Percentiles rank a stretch among this genome's conserved stretches.
These are phyloP conservation scores for Dendrolimus pini DNA, from an alignment of 2,888 invertebrate genomes.

Conservation along the genomic window DNA sequence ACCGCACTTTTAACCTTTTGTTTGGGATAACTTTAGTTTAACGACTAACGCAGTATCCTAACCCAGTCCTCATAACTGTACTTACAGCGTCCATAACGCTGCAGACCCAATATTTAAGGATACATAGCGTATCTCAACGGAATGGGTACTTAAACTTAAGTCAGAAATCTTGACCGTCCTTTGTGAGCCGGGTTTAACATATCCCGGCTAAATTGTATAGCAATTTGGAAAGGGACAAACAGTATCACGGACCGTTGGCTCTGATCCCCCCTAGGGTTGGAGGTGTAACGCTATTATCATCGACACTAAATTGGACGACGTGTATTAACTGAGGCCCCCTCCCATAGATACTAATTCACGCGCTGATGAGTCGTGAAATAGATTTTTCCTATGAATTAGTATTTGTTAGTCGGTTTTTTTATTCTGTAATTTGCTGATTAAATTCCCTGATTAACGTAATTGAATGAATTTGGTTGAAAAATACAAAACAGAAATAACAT, in stretches of 20 bases:
- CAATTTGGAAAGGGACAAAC: neutral
- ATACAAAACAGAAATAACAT: no score
- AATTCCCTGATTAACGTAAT: no score
- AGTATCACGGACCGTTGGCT: neutral
- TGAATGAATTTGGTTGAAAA: no score
- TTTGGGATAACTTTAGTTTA: no score
- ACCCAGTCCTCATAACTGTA: no score
- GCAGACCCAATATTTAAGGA: neutral
- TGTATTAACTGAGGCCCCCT: slow-evolving; percentile 20
- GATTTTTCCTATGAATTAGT: slow-evolving; percentile 18
- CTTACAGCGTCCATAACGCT: neutral
- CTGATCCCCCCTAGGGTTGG: neutral
- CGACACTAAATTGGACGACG: slow-evolving; percentile 20
- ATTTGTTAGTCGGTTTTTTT: no score
- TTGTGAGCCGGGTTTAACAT: neutral
- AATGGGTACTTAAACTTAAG: neutral
- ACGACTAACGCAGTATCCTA: no score
- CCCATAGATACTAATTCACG: slow-evolving; percentile 21
- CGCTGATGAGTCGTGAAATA: slow-evolving; percentile 38
- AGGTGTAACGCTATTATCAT: neutral
- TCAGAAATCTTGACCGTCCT: neutral
- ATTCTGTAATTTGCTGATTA: no score
- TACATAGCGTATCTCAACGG: neutral
- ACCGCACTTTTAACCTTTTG: no score
- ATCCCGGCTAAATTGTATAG: neutral